Evolutionary conservation across 2,113 vertebrate genomes (phyloP), one percentile per base, ranked within the genome.

Genomic region (Nestor notabilis): DNA sequence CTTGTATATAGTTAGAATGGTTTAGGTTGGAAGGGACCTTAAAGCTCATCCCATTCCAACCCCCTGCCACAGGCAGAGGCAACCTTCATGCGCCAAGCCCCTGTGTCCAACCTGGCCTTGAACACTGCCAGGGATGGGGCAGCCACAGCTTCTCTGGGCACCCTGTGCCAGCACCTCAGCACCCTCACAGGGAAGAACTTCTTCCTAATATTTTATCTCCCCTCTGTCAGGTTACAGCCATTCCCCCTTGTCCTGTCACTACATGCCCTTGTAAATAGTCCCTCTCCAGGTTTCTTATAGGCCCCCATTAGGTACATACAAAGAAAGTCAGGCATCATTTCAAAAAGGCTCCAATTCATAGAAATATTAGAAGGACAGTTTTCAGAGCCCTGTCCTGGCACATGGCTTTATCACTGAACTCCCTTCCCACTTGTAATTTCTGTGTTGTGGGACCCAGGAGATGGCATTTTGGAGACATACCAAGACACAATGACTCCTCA

Each of bases 381-480:
- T 89, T 66, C 37, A 82, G 69, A 83, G 47, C 18, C 31, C 23
- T 79, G 10, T 68, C 29, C 56, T 78, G 31, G 10, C 1, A 1
- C 53, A 29, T 5, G 18, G 24, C 44, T 86, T 65, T 90, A 41
- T 47, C 4, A 27, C 7, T 69, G 25, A 79, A 72, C 29, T 70
- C 13, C 25, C 14, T 76, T 65, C 20, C 56, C 24, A 31, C 41
- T 27, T 65, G 78, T 58, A 33, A 46, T 71, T 82, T 89, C 41
- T 85, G 39, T 49, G 21, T 66, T 44, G 35, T 24, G 7, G 44
- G 47, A 71, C 37, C 33, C 21, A 27, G 61, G 28, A 82, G 33
- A 33, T 4, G 4, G 17, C 0, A 0, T 69, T 92, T 31, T 81
- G n/a, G 50, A 56, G 58, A 31, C 33, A 27, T n/a, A 24, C 28